A percentile compares a stretch with the other conserved stretches of the same genome.
Evolutionary conservation across 2,888 invertebrate genomes (phyloP).

Genomic region (Drosophila limbata): DNA sequence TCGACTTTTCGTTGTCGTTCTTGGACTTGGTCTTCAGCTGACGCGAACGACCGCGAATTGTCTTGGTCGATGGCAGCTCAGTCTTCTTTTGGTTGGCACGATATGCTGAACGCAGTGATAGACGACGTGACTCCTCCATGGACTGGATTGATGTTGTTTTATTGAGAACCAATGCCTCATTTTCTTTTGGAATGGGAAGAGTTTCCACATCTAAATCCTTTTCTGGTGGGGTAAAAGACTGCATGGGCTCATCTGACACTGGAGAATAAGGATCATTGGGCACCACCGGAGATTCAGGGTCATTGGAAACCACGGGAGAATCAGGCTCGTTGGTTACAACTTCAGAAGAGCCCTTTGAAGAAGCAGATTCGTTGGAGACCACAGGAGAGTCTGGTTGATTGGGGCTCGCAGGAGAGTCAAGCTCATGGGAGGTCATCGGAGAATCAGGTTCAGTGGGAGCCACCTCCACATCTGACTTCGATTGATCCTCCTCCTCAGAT

Average conservation of each 20-base stretch:
- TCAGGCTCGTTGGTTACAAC: neutral
- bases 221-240: neutral
- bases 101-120: constrained; percentile 22
- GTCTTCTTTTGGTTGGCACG: neutral
- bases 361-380: neutral
- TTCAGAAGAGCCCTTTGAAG: neutral
- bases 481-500: neutral
- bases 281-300: neutral
- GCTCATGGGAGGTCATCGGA: neutral
- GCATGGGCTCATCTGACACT: neutral
- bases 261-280: neutral
- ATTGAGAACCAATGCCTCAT: neutral
- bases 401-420: neutral
- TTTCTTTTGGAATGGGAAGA: neutral
- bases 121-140: neutral
- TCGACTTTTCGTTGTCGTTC: neutral
- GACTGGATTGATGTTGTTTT: neutral
- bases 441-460: neutral
- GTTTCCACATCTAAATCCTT: neutral
- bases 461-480: neutral
- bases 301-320: neutral
- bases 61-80: neutral
- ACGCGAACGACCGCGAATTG: neutral
- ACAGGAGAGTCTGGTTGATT: neutral
- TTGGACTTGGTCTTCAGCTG: neutral